Conservation (phyloP, 1,140 invertebrate species). For the Diabrotica virgifera region DNA sequence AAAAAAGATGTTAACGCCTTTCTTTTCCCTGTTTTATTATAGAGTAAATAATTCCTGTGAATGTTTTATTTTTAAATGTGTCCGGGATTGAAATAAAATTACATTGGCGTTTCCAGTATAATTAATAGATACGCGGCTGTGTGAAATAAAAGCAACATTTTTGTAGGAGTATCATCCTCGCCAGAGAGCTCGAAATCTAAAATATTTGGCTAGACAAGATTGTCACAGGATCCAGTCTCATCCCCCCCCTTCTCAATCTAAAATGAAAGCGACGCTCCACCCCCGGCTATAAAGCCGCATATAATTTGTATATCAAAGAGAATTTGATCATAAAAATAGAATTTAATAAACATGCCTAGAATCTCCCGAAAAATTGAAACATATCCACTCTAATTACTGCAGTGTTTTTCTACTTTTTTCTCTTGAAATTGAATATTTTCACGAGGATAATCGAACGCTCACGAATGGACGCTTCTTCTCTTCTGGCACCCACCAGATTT, state of each 20-base stretch:
- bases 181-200: not conserved
- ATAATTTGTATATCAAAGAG: constrained; percentile 4
- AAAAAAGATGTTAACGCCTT: no score
- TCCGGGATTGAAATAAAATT: no score
- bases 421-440: constrained; percentile 20
- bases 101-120: no score
- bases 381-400: not conserved
- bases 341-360: not conserved
- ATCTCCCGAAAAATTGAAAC: not conserved
- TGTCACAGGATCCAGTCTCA: constrained; percentile 5
- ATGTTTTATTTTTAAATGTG: no score
- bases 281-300: constrained; percentile 1
- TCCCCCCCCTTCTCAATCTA: not conserved
- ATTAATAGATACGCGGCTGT: no score
- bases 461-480: constrained; percentile 34
- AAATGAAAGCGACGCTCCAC: constrained; percentile 8
- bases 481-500: constrained; percentile 36
- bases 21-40: no score
- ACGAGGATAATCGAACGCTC: constrained; percentile 34
- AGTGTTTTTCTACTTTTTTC: not conserved
- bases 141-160: no score
- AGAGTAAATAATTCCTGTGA: no score
- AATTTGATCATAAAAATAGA: not conserved
- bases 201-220: constrained; percentile 13
- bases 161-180: not conserved